Evolutionary conservation across 2,797 vertebrate species (phyloP).

Genomic region (Brachyalestes nurse): DNA sequence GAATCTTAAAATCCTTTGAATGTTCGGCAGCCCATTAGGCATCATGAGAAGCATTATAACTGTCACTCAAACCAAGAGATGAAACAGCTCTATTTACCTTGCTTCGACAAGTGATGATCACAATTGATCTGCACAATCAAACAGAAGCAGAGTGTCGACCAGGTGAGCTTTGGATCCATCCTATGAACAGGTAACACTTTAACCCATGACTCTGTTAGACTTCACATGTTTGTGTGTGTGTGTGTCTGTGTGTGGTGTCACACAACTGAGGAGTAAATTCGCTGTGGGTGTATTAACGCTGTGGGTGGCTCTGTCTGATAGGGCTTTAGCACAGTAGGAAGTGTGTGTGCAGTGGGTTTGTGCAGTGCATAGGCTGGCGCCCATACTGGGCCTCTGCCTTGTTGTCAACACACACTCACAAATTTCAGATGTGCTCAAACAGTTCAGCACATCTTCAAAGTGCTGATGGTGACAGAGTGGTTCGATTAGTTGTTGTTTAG

Average conservation of each 20-base stretch:
- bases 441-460: neutral
- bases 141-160: constrained; percentile 60
- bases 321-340: constrained; percentile 73
- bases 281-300: constrained; percentile 27
- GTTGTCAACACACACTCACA: constrained; percentile 21
- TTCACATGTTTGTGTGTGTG: neutral
- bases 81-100: constrained; percentile 68
- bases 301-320: constrained; percentile 66
- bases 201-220: constrained; percentile 46
- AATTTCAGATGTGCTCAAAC: neutral
- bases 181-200: neutral
- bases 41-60: too few species aligned
- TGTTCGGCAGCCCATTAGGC: too few species aligned
- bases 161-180: constrained; percentile 63
- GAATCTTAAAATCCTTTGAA: too few species aligned
- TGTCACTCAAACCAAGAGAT: neutral
- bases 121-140: constrained; percentile 58
- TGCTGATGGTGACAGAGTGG: neutral
- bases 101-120: constrained; percentile 66
- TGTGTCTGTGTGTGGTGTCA: constrained; percentile 8
- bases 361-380: constrained; percentile 46
- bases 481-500: too few species aligned
- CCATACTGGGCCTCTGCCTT: constrained; percentile 41
- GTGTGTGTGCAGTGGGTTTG: constrained; percentile 59
- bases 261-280: neutral